Conservation (phyloP, 2,797 vertebrate species). For the Bryconaethiops microstoma region DNA sequence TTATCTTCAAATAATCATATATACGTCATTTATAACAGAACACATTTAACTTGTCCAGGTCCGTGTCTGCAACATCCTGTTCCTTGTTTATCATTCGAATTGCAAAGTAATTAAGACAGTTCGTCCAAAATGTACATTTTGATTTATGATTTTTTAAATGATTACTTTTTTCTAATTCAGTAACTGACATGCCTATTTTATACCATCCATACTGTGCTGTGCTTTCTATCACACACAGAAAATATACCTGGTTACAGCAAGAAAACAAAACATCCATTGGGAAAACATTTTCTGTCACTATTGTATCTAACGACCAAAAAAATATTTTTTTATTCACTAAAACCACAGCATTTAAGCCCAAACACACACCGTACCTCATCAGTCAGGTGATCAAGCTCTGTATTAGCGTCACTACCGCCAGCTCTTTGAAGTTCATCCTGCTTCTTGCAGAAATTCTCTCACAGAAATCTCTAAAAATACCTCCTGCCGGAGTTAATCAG, state of each 20-base stretch:
- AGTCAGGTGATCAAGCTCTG: slow-evolving; percentile 16
- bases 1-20: too few species aligned
- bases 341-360: neutral
- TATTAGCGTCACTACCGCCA: neutral
- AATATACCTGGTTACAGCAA: neutral
- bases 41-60: too few species aligned
- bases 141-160: too few species aligned
- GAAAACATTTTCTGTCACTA: neutral
- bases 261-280: neutral
- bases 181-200: too few species aligned
- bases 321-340: neutral
- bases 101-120: too few species aligned
- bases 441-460: neutral
- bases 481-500: slow-evolving; percentile 34
- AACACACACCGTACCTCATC: neutral
- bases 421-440: slow-evolving; percentile 5
- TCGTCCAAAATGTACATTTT: too few species aligned
- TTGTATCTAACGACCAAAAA: neutral
- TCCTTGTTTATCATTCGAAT: too few species aligned
- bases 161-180: too few species aligned
- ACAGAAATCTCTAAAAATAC: slow-evolving; percentile 6
- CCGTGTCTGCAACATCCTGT: too few species aligned
- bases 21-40: too few species aligned
- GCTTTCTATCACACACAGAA: neutral
- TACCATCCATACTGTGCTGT: too few species aligned